Percentiles rank a stretch among this genome's conserved stretches.
These are phyloP conservation scores for Diadema setosum DNA, from an alignment of 35 echinoderm and acorn worm species.

Conservation along the genomic window DNA sequence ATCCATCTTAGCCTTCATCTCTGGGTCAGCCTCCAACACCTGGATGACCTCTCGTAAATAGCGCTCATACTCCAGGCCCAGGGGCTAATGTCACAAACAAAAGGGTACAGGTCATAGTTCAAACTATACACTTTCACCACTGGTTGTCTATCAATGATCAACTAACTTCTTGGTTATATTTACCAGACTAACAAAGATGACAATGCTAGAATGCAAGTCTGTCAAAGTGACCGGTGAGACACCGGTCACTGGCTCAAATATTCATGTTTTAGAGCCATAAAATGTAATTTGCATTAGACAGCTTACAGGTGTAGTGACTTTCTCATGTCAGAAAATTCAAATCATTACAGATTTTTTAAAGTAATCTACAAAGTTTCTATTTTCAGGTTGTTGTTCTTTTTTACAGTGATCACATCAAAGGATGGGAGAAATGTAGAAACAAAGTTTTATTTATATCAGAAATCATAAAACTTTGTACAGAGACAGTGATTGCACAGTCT, in stretches of 20 bases:
- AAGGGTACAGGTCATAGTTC: neutral
- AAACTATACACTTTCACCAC: neutral
- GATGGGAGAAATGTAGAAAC: too few species aligned
- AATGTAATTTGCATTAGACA: too few species aligned
- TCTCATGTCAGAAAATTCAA: neutral
- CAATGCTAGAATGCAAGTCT: neutral
- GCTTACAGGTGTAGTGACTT: neutral
- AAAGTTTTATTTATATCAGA: too few species aligned
- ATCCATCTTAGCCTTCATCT: conserved; percentile 77
- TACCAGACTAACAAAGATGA: neutral
- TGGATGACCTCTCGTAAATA: conserved; percentile 83
- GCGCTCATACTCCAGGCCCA: conserved; percentile 85
- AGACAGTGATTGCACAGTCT: too few species aligned
- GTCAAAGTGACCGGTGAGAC: neutral
- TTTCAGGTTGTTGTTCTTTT: too few species aligned
- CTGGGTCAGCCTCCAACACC: conserved; percentile 79
- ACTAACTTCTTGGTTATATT: neutral
- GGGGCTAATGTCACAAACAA: conserved; percentile 11
- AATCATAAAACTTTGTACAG: too few species aligned
- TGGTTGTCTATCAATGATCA: neutral
- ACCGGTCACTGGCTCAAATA: neutral
- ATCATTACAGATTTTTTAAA: neutral
- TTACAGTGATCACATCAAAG: too few species aligned
- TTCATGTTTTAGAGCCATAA: neutral
- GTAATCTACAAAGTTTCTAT: neutral